Evolutionary conservation across 2,797 vertebrate species (phyloP).

Genomic region (Lepilemur septentrionalis): DNA sequence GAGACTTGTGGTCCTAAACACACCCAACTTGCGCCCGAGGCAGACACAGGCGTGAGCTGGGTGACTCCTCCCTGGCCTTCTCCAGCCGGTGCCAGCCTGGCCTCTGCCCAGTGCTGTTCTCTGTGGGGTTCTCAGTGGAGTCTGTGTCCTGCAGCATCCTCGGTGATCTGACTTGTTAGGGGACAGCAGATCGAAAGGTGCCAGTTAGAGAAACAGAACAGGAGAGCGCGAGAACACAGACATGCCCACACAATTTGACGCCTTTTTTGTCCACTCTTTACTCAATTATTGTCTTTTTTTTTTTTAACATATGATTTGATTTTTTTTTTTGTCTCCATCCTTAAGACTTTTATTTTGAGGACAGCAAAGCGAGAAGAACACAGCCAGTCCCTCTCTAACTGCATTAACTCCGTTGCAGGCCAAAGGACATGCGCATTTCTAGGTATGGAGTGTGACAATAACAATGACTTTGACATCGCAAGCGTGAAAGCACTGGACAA

Average conservation of each 20-base stretch:
- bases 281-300: slow-evolving; percentile 56
- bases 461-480: slow-evolving; percentile 97
- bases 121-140: not conserved
- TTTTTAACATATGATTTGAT: slow-evolving; percentile 51
- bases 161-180: not conserved
- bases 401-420: slow-evolving; percentile 99
- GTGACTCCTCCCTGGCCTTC: not conserved
- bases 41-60: not conserved
- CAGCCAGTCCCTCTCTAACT: slow-evolving; percentile 86
- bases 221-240: not conserved
- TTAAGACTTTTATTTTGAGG: slow-evolving; percentile 68
- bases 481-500: slow-evolving; percentile 98
- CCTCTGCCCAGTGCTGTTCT: slow-evolving; percentile 26
- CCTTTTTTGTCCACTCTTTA: slow-evolving; percentile 79
- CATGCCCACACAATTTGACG: not conserved
- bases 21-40: not conserved
- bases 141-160: not conserved
- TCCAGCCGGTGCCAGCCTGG: slow-evolving; percentile 13
- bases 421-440: slow-evolving; percentile 93
- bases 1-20: not conserved
- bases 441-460: slow-evolving; percentile 99
- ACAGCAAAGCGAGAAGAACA: slow-evolving; percentile 63
- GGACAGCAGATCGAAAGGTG: not conserved
- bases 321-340: slow-evolving; percentile 65
- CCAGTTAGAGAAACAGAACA: not conserved